phyloP scores from a whole-genome alignment of 2,113 vertebrate genomes.

The Psilopsiagon aymara region DNA sequence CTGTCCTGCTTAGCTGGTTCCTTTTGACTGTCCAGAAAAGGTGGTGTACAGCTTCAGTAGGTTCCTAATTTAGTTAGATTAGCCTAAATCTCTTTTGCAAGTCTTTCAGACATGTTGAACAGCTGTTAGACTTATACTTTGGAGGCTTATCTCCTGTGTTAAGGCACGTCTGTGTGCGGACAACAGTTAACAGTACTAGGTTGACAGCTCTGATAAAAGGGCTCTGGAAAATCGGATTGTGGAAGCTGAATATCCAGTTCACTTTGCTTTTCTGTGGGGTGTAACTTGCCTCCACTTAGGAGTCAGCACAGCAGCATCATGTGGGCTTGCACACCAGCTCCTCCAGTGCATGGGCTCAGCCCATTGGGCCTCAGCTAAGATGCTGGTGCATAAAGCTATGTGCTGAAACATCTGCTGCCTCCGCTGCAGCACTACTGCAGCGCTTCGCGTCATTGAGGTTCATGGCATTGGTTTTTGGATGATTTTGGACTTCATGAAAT shows the following conservation, averaged over 20 bases:
- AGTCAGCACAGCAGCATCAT: not conserved
- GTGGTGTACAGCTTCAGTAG: not conserved
- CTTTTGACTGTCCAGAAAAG: not conserved
- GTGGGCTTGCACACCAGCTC: not conserved
- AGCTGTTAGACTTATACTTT: not conserved
- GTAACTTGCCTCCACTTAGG: not conserved
- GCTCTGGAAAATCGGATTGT: not conserved
- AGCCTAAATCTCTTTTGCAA: conserved; percentile 18
- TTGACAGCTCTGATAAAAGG: not conserved
- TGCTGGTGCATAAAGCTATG: not conserved
- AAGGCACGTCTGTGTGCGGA: not conserved
- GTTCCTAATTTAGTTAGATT: conserved; percentile 25
- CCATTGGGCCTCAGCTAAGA: rapidly evolving
- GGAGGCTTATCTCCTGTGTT: not conserved
- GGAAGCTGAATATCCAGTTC: not conserved
- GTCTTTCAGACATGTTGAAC: not conserved
- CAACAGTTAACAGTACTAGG: not conserved
- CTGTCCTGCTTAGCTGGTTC: not conserved
- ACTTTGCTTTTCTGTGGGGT: not conserved
- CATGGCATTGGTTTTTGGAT: not conserved
- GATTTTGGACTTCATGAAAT: not conserved
- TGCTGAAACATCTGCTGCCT: not conserved
- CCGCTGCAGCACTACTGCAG: not conserved
- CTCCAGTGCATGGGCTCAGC: not conserved
- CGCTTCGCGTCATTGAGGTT: not conserved